Evolutionary conservation across 2,113 vertebrate genomes (phyloP).

Genomic region (Lichenostomus cassidix): DNA sequence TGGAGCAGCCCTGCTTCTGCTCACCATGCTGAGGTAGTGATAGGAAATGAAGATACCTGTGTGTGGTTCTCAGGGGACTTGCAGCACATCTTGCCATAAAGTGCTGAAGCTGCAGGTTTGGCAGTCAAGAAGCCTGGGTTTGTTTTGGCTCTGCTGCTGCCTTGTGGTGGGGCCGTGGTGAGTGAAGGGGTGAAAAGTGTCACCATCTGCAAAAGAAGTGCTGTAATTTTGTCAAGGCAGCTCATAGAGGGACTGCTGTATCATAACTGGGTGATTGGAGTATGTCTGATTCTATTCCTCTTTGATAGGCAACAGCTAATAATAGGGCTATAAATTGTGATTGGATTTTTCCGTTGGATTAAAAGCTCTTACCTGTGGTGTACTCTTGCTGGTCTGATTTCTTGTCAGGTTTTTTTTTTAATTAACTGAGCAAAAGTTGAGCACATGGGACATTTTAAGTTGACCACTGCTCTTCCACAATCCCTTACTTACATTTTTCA

Average conservation of each 20-base stretch:
- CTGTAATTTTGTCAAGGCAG: neutral
- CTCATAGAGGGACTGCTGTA: neutral
- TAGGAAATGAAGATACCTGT: fast-evolving
- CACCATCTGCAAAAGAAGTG: neutral
- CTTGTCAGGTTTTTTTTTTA: neutral
- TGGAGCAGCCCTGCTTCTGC: neutral
- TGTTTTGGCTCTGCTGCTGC: neutral
- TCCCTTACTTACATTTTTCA: neutral
- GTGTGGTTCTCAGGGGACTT: neutral
- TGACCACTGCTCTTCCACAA: neutral
- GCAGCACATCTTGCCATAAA: neutral
- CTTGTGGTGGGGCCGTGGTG: neutral
- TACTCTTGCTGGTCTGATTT: neutral
- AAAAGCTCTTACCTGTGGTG: neutral
- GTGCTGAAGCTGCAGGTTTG: neutral
- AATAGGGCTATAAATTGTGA: neutral
- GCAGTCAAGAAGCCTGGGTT: neutral
- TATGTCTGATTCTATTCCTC: neutral
- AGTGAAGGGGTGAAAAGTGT: neutral
- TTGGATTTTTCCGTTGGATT: neutral
- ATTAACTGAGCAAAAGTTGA: neutral
- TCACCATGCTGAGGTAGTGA: neutral
- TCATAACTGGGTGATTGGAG: neutral
- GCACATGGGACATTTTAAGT: neutral
- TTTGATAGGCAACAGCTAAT: neutral